Base-by-base conservation (phyloP, 2,888 invertebrate genomes). In the Chrysolina haemoptera region DNA sequence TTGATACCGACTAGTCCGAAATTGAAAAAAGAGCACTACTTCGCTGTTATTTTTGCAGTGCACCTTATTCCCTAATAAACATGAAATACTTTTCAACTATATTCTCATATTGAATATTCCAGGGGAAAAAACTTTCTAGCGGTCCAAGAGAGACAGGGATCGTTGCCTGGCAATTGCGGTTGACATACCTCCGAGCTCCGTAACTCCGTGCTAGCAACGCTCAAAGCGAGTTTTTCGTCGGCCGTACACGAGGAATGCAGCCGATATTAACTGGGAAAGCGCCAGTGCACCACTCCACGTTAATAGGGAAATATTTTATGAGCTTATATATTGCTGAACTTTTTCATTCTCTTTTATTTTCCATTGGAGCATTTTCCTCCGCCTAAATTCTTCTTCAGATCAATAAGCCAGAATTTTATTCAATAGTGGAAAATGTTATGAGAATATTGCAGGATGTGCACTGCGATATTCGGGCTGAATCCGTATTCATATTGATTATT, bases 201-300 rank as follows among this genome's bases (percentile, higher is more conserved):
- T 63, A 69, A 75, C 66, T 71, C 65, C 62, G 68, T 63, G 43
- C 65, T n/a, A 55, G 69, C 43, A 55, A 50, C 43, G 62, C 62
- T 71, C 76, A 73, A 76, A 75, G 68, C 63, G 66, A 73, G 64
- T 71, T 78, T 78, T 76, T 71, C 71, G 48, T 53, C 71, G 68
- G 59, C 71, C 50, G 67, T 70, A 73, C 46, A 71, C 66, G 63
- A 76, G 79, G 79, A 78, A 79, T 79, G 79, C 76, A 74, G 73
- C 76, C 70, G 75, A 75, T 76, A 75, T 71, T 70, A 72, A 73
- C 62, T 68, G 72, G 55, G 27, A 64, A 40, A 66, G 73, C 66
- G 50, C 50, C 71, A 64, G 50, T 69, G 65, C 64, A 50, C 68
- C 62, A 75, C 76, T 76, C 65, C 72, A 74, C 66, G 64, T 65